phyloP scores from a whole-genome alignment of 2,797 vertebrate species.

The Neoniphon sammara region DNA sequence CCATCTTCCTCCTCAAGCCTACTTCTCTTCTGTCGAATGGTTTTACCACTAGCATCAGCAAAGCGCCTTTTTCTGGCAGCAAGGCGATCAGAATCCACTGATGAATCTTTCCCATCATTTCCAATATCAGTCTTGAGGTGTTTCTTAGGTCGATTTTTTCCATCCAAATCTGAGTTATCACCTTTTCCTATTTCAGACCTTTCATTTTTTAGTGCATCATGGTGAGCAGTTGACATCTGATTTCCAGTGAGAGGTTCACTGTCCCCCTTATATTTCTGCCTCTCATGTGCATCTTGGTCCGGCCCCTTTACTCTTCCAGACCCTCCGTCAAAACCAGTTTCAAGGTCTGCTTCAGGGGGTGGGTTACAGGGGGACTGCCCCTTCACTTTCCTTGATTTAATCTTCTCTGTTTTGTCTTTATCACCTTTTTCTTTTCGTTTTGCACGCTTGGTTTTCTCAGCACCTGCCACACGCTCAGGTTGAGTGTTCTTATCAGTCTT shows the following conservation, averaged over 20 bases:
- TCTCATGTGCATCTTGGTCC: slow-evolving; percentile 87
- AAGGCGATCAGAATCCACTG: slow-evolving; percentile 89
- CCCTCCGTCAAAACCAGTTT: slow-evolving; percentile 86
- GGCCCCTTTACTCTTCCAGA: slow-evolving; percentile 85
- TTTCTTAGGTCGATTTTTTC: slow-evolving; percentile 90
- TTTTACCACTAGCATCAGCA: slow-evolving; percentile 88
- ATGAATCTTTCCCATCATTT: slow-evolving; percentile 84
- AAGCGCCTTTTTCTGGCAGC: slow-evolving; percentile 96
- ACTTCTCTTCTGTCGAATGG: slow-evolving; percentile 87
- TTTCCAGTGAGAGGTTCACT: slow-evolving; percentile 84
- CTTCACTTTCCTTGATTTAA: slow-evolving; percentile 90
- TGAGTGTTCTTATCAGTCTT: slow-evolving; percentile 87
- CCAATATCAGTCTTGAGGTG: slow-evolving; percentile 87
- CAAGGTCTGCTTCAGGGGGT: slow-evolving; percentile 88
- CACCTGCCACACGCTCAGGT: slow-evolving; percentile 80
- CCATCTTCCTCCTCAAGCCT: slow-evolving; percentile 90
- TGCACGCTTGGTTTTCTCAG: slow-evolving; percentile 91
- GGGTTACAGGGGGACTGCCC: slow-evolving; percentile 90
- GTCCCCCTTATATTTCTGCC: slow-evolving; percentile 87
- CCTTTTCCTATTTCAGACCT: slow-evolving; percentile 85
- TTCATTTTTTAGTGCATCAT: slow-evolving; percentile 88
- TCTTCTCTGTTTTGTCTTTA: slow-evolving; percentile 89
- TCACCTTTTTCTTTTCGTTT: slow-evolving; percentile 93
- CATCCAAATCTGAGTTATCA: slow-evolving; percentile 89
- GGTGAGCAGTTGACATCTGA: slow-evolving; percentile 78